Percentiles rank a stretch among this genome's conserved stretches.
phyloP scores from a whole-genome alignment of 2,113 vertebrate genomes.

The Ciconia boyciana region DNA sequence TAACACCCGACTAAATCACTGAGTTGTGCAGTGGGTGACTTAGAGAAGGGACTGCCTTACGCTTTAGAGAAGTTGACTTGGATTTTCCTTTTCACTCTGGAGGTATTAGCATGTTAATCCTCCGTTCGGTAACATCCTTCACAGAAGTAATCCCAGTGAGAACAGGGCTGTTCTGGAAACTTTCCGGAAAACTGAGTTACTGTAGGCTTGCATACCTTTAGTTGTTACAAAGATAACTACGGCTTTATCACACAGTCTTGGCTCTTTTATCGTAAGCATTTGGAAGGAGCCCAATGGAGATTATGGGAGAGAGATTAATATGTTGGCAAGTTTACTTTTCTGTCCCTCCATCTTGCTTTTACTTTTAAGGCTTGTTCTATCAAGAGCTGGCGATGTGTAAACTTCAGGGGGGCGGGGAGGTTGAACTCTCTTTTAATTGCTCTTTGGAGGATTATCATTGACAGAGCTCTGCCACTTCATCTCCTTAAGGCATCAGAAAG shows the following conservation, averaged over 20 bases:
- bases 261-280: neutral
- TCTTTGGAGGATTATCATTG: neutral
- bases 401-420: accelerated
- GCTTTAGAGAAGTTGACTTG: neutral
- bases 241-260: neutral
- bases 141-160: neutral
- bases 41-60: neutral
- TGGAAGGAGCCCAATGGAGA: neutral
- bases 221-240: neutral
- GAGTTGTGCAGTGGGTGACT: accelerated
- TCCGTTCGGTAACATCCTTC: neutral
- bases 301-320: neutral
- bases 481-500: neutral
- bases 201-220: neutral
- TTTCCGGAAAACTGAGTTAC: neutral
- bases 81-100: neutral
- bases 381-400: neutral
- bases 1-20: neutral
- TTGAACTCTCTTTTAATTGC: neutral
- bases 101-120: neutral
- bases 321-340: neutral
- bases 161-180: neutral
- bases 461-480: neutral
- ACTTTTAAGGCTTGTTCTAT: neutral
- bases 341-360: neutral